Evolutionary conservation across 2,888 invertebrate genomes (phyloP).

Genomic region (Blastobasis adustella): DNA sequence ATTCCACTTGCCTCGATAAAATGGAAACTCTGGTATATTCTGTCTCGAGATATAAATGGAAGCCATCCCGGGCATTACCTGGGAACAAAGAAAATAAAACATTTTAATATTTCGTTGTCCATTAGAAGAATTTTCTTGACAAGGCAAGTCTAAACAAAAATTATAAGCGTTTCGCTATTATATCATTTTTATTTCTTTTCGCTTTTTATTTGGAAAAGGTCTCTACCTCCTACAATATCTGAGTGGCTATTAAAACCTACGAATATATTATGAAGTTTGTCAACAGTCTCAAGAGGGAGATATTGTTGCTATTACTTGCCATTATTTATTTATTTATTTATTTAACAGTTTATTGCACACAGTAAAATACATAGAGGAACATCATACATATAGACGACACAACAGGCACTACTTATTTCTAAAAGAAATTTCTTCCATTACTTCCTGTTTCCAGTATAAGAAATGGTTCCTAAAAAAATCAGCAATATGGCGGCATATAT

Average conservation of each 20-base stretch:
- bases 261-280: no score
- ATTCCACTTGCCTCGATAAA: not conserved
- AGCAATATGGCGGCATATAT: no score
- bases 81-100: slow-evolving; percentile 11
- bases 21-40: not conserved
- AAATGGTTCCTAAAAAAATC: no score
- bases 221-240: not conserved
- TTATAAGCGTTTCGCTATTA: slow-evolving; percentile 2
- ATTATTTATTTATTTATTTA: no score
- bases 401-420: no score
- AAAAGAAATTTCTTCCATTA: no score
- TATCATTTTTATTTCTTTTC: not conserved
- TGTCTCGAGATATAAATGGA: slow-evolving; percentile 7
- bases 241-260: not conserved
- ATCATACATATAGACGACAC: no score
- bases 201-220: not conserved
- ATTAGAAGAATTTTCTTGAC: slow-evolving; percentile 5
- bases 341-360: no score
- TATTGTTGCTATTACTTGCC: no score
- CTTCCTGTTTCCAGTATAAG: no score
- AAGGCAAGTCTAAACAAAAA: slow-evolving; percentile 1
- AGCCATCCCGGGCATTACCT: slow-evolving; percentile 12
- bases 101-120: slow-evolving; percentile 9
- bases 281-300: no score
- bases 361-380: no score